Evolutionary conservation across 2,113 vertebrate species (phyloP).

Genomic region (Lasiurus cinereus): DNA sequence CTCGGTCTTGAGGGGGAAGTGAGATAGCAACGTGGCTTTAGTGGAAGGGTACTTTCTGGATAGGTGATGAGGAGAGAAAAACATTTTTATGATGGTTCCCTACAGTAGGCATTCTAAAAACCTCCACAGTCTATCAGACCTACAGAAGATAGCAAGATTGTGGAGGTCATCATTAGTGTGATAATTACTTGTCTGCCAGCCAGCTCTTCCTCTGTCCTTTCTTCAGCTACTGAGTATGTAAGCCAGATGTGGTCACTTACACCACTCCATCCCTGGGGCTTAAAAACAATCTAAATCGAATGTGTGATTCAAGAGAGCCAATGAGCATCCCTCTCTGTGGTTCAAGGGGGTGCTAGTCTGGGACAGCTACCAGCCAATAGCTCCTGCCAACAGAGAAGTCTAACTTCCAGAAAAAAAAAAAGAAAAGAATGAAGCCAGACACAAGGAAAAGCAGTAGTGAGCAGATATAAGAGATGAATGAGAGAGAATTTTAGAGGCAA

Average conservation of each 20-base stretch:
- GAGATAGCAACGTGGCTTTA: neutral
- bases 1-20: too few species aligned
- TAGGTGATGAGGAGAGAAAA: neutral
- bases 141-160: neutral
- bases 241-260: neutral
- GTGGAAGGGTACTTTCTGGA: neutral
- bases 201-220: neutral
- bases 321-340: neutral
- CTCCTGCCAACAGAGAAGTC: neutral
- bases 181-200: neutral
- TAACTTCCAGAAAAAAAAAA: neutral
- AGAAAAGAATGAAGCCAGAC: neutral
- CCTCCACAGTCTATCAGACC: neutral
- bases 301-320: neutral
- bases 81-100: neutral
- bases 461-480: neutral
- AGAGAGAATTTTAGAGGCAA: neutral
- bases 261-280: neutral
- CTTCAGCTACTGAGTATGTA: neutral
- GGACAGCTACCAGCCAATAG: neutral
- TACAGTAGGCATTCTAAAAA: neutral
- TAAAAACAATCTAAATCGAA: neutral
- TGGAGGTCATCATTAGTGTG: neutral
- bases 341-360: fast-evolving
- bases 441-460: neutral